Percentiles rank a stretch among this genome's conserved stretches.
Conservation (phyloP, 2,113 vertebrate genomes). For the Corydoras sp. region DNA sequence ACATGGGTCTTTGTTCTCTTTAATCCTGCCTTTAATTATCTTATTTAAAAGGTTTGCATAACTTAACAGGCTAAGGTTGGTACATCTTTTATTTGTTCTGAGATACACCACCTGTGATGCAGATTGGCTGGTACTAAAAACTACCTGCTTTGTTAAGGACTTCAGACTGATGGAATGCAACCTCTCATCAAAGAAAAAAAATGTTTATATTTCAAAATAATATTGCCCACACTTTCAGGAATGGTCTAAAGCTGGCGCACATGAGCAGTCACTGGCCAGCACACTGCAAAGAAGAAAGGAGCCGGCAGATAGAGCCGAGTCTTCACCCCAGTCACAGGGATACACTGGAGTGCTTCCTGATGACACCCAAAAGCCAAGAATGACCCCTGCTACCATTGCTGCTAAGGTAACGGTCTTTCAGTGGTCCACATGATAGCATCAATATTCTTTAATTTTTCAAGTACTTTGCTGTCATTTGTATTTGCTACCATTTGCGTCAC, state of each 20-base stretch:
- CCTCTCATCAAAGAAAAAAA: conserved; percentile 28
- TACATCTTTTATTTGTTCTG: conserved; percentile 13
- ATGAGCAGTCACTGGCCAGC: conserved; percentile 73
- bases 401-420: conserved; percentile 74
- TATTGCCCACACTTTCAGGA: conserved; percentile 69
- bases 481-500: no score
- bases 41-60: conserved; percentile 49
- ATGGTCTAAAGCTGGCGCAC: conserved; percentile 85
- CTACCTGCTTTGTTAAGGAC: conserved; percentile 32
- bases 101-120: conserved; percentile 10
- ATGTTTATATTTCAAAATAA: conserved; percentile 45
- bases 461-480: no score
- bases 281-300: conserved; percentile 86
- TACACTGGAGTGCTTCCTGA: conserved; percentile 61
- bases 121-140: not conserved
- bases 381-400: conserved; percentile 78
- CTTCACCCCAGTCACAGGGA: conserved; percentile 53
- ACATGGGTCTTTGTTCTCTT: conserved; percentile 32
- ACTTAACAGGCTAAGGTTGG: conserved; percentile 43
- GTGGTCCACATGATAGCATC: not conserved
- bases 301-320: conserved; percentile 73
- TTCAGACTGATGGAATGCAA: conserved; percentile 64
- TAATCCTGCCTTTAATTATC: conserved; percentile 50
- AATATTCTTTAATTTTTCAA: no score
- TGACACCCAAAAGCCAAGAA: conserved; percentile 70